phyloP scores from a whole-genome alignment of 2,888 invertebrate species.

The Tromatobia lineatoria region DNA sequence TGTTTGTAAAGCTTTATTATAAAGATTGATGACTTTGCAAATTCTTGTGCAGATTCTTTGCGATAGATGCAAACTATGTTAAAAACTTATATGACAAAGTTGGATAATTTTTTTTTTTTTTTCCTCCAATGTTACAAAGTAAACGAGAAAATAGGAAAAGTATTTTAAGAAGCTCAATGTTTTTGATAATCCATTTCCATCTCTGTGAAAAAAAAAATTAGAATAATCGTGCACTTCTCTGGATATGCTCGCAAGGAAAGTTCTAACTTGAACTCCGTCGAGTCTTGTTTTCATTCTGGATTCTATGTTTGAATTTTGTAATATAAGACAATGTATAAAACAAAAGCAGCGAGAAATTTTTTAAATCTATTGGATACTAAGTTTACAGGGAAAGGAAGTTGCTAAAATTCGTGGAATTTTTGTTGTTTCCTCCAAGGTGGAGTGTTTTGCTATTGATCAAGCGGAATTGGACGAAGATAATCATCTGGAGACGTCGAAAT shows the following conservation, averaged over 20 bases:
- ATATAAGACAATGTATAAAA: not conserved
- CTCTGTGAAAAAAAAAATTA: not conserved
- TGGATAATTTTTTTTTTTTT: no score
- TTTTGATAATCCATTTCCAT: not conserved
- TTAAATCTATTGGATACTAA: not conserved
- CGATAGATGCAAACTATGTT: no score
- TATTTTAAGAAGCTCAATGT: not conserved
- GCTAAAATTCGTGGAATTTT: slow-evolving; percentile 18
- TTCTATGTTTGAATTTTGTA: not conserved
- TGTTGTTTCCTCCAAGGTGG: slow-evolving; percentile 87
- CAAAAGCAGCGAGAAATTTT: not conserved
- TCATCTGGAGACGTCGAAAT: slow-evolving; percentile 88
- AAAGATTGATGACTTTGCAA: not conserved
- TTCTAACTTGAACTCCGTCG: not conserved
- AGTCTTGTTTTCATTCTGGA: not conserved
- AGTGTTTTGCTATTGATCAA: slow-evolving; percentile 90
- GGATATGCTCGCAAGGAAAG: no score
- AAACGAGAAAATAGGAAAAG: not conserved
- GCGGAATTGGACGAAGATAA: slow-evolving; percentile 89
- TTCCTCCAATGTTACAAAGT: not conserved
- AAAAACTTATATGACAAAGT: not conserved
- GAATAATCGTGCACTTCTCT: no score
- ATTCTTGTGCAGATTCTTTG: no score
- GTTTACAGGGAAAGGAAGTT: not conserved
- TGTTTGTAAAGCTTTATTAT: not conserved